Conservation (phyloP, 2,113 vertebrate species). For the Lagopus leucura region DNA sequence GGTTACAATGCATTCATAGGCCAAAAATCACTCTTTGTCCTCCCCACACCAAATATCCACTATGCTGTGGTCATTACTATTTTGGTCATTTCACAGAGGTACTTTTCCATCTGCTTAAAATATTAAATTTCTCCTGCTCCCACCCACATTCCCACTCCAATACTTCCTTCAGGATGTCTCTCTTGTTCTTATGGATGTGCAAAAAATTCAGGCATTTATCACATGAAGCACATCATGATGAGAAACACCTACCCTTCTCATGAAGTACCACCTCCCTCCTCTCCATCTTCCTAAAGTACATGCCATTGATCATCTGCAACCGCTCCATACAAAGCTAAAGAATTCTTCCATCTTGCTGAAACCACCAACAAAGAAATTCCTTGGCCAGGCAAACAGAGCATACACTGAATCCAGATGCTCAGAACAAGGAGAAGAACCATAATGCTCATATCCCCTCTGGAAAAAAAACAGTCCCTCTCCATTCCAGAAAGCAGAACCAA, state of each 20-base stretch:
- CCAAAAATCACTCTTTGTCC: constrained; percentile 36
- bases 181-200: not conserved
- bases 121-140: constrained; percentile 39
- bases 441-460: not conserved
- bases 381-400: not conserved
- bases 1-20: not conserved
- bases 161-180: constrained; percentile 51
- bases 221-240: constrained; percentile 43
- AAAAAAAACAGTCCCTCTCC: not conserved
- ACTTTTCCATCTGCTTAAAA: constrained; percentile 31
- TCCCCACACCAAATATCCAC: constrained; percentile 3
- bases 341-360: constrained; percentile 26
- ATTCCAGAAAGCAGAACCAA: not conserved
- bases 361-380: not conserved
- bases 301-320: constrained; percentile 47
- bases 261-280: constrained; percentile 49
- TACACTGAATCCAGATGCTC: constrained; percentile 17
- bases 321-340: not conserved
- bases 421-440: not conserved
- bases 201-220: constrained; percentile 40
- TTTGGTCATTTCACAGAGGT: constrained; percentile 29
- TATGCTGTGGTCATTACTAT: constrained; percentile 14
- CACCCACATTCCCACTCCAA: constrained; percentile 31
- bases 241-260: constrained; percentile 57
- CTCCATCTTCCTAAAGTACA: constrained; percentile 41